Base-by-base conservation (phyloP, 2,113 vertebrate genomes). In the Pteronura brasiliensis region DNA sequence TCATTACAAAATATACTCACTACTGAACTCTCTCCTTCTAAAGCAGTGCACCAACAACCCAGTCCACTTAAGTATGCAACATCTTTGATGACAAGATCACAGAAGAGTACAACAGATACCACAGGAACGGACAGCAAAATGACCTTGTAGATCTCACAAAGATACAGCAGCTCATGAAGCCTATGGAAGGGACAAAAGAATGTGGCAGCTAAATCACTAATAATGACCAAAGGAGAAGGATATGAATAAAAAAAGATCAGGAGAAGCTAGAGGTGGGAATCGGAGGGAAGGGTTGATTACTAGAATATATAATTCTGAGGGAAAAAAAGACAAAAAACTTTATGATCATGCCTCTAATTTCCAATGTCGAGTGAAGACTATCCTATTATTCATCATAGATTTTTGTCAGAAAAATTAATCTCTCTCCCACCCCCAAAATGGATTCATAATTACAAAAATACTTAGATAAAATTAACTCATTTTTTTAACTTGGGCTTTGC, bases 361-460 rank as follows among this genome's bases (percentile, higher is more conserved):
- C 7, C 71, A 36, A 63, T 11, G 34, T 36, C 65, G 71, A 67
- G 11, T 7, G 21, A 82, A 77, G 74, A 57, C 65, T 67, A 27
- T 7, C 6, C 36, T 61, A 34, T 49, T 67, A 67, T 1, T 8
- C 17, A 69, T 44, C 83, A 76, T 2, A 67, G 72, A 74, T n/a
- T 90, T 88, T 39, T 42, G 36, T 36, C 59, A 92, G 71, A 27
- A 94, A 96, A 92, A 74, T 55, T 21, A 79, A 63, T 23, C 4
- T 31, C 12, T 36, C 27, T 36, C 23, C 27, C 23, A 17, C 11
- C 23, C 44, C 23, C 57, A 65, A 55, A 52, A 23, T 1, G 57
- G 20, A 67, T 44, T 79, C 55, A 92, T 9, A 34, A 72, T 67
- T 89, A 85, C 93, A 90, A 93, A 89, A 82, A 31, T 52, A 71